phyloP scores from a whole-genome alignment of 2,888 invertebrate species.

The Acronicta leporina region DNA sequence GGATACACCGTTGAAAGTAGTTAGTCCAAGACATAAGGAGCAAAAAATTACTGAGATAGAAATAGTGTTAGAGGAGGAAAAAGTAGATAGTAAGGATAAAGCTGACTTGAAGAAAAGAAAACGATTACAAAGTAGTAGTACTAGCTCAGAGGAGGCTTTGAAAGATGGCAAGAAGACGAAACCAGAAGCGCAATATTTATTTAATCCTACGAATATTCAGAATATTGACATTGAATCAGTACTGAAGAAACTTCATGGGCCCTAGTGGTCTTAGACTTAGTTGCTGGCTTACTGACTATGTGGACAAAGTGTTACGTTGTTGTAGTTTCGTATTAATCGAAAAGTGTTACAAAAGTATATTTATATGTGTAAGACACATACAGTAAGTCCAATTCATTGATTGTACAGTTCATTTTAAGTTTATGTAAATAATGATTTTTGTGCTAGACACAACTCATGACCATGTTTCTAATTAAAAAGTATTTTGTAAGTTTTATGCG shows the following conservation, averaged over 20 bases:
- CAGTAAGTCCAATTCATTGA: slow-evolving; percentile 35
- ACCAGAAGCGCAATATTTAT: slow-evolving; percentile 73
- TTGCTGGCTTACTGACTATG: slow-evolving; percentile 28
- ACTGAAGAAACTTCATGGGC: slow-evolving; percentile 83
- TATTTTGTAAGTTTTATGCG: slow-evolving; percentile 46
- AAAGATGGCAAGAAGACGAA: slow-evolving; percentile 74
- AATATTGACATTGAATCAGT: slow-evolving; percentile 86
- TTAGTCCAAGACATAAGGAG: slow-evolving; percentile 62
- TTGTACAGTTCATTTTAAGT: slow-evolving; percentile 45
- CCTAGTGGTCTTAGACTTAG: slow-evolving; percentile 59
- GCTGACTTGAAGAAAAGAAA: slow-evolving; percentile 75
- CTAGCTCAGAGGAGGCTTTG: slow-evolving; percentile 67
- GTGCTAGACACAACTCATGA: slow-evolving; percentile 61
- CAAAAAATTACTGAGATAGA: slow-evolving; percentile 68
- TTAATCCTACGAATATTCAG: slow-evolving; percentile 78
- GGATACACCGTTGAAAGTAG: slow-evolving; percentile 80
- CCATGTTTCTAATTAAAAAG: slow-evolving; percentile 40
- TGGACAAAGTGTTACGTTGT: slow-evolving; percentile 33
- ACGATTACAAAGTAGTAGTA: slow-evolving; percentile 67
- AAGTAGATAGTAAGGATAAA: slow-evolving; percentile 62
- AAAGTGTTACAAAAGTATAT: slow-evolving; percentile 43
- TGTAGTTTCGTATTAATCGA: slow-evolving; percentile 29
- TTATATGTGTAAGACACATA: slow-evolving; percentile 70
- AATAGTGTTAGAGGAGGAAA: slow-evolving; percentile 76
- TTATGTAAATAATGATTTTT: slow-evolving; percentile 43